Evolutionary conservation across 2,888 invertebrate species (phyloP), one percentile per base, ranked within the genome.

Genomic region (Shargacucullia verbasci): DNA sequence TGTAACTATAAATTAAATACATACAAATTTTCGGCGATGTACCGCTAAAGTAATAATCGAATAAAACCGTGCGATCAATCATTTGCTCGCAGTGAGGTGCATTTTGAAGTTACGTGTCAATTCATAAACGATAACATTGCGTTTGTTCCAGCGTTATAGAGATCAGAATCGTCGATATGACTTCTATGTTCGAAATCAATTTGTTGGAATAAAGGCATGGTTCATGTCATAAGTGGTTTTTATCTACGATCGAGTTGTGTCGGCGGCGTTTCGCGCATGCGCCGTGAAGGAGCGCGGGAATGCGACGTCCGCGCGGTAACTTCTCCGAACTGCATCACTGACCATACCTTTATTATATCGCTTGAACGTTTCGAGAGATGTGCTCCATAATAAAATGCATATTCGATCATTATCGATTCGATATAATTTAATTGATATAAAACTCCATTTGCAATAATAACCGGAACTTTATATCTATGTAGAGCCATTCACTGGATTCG

Each of bases 171-270:
- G 68, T 56, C 61, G 84, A 86, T 86, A 83, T 54, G 70, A 65
- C 60, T 70, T 77, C 66, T 81, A 80, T 84, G 82, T 86, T 89
- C 78, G 77, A 88, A 92, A 92, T 92, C 91, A 92, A 92, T 91
- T 92, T 92, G 90, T 89, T 87, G 84, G 87, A 88, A 87, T 88
- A 86, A 89, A 89, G 87, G 88, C 90, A 89, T 85, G 88, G 85
- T 84, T 86, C 86, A 86, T 89, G 89, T 91, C 91, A 92, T 91
- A 92, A 90, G 85, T 83, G 84, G 82, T 77, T 78, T 84, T 89
- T 91, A 92, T 93, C 92, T 90, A 80, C 76, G 83, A 91, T 91
- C 91, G 83, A 80, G 81, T 80, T 81, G 85, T 86, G 90, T 90
- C 90, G 86, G 88, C 87, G 82, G 80, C 66, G 87, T 84, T 90